phyloP scores from a whole-genome alignment of 2,797 vertebrate genomes.

The Siniperca undulata region DNA sequence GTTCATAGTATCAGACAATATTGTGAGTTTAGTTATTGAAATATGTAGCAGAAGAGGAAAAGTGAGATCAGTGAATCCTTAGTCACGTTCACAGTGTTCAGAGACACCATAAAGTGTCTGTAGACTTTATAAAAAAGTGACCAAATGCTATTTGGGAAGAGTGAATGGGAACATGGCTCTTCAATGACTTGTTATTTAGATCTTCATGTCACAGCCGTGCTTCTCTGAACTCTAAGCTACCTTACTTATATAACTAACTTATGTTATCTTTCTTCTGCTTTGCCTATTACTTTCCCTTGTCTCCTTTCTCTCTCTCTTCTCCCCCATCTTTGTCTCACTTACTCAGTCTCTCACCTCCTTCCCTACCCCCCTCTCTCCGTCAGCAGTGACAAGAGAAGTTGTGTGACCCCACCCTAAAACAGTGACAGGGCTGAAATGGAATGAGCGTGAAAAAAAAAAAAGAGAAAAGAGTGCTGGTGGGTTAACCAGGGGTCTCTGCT shows the following conservation, averaged over 20 bases:
- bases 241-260: slow-evolving; percentile 8
- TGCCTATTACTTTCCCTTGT: background rate
- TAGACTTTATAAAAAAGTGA: background rate
- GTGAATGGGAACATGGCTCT: background rate
- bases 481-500: slow-evolving; percentile 81
- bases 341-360: background rate
- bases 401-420: slow-evolving; percentile 47
- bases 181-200: slow-evolving; percentile 2
- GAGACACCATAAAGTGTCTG: background rate
- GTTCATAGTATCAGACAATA: too few species aligned
- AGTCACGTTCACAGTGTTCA: background rate
- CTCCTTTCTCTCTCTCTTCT: background rate
- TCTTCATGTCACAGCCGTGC: background rate
- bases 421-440: slow-evolving; percentile 64
- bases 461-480: slow-evolving; percentile 58
- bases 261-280: slow-evolving; percentile 4
- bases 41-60: background rate
- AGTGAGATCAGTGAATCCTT: background rate
- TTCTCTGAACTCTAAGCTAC: slow-evolving; percentile 39
- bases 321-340: background rate
- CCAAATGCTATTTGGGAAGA: background rate
- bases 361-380: background rate
- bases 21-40: background rate
- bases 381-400: slow-evolving; percentile 50
- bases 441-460: slow-evolving; percentile 22